Percentiles rank a stretch among this genome's conserved stretches.
phyloP scores from a whole-genome alignment of 2,797 vertebrate genomes.

The Hyperoplus immaculatus region DNA sequence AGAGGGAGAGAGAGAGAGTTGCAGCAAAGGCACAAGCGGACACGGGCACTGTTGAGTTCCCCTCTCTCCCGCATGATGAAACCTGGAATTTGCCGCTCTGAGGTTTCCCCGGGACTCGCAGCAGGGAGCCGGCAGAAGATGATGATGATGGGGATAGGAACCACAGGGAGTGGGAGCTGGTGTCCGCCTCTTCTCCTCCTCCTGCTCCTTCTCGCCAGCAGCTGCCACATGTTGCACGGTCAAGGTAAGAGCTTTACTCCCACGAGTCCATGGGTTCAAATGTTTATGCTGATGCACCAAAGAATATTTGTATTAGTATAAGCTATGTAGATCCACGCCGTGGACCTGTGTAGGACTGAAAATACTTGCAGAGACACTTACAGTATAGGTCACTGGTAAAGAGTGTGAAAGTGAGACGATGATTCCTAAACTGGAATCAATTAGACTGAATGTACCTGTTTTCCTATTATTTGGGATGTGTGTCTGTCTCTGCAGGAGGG shows the following conservation, averaged over 20 bases:
- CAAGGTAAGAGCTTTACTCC: slow-evolving; percentile 76
- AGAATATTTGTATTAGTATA: background rate
- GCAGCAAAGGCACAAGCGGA: slow-evolving; percentile 21
- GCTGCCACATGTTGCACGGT: slow-evolving; percentile 84
- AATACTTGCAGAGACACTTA: slow-evolving; percentile 9
- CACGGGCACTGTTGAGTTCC: slow-evolving; percentile 22
- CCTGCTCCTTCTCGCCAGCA: slow-evolving; percentile 69
- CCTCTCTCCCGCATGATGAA: slow-evolving; percentile 39
- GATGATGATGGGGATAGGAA: slow-evolving; percentile 43
- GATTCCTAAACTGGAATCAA: slow-evolving; percentile 42
- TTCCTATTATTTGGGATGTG: slow-evolving; percentile 15
- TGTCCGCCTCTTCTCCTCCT: slow-evolving; percentile 55
- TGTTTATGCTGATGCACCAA: slow-evolving; percentile 13
- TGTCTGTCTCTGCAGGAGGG: slow-evolving; percentile 21
- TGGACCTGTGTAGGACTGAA: no score
- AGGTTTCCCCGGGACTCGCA: slow-evolving; percentile 36
- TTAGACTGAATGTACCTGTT: slow-evolving; percentile 28
- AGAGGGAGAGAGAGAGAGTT: slow-evolving; percentile 30
- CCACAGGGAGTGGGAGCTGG: slow-evolving; percentile 44
- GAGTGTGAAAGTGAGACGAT: slow-evolving; percentile 30
- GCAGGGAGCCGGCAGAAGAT: slow-evolving; percentile 35
- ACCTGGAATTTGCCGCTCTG: slow-evolving; percentile 38
- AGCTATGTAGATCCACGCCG: background rate
- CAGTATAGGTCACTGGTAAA: slow-evolving; percentile 29
- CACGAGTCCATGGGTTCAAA: slow-evolving; percentile 9